Conservation (phyloP, 2,888 invertebrate species). For the Rhynchonema sp. region DNA sequence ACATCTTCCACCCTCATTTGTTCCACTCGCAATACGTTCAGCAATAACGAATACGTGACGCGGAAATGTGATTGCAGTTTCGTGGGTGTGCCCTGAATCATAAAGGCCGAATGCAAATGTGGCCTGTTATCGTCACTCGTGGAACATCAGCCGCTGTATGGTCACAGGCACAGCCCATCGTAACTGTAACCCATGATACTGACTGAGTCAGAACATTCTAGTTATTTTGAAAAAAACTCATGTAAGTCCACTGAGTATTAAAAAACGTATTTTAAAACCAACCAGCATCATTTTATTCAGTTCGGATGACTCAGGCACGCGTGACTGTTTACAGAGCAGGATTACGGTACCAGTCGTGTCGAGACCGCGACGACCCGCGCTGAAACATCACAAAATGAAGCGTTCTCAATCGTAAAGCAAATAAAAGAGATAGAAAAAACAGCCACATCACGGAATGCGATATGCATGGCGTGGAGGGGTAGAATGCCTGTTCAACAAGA, state of each 20-base stretch:
- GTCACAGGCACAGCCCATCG: no score
- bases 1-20: conserved; percentile 73
- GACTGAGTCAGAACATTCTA: background rate
- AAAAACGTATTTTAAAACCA: conserved; percentile 27
- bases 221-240: background rate
- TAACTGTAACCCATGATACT: no score
- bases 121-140: no score
- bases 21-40: conserved; percentile 55
- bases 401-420: background rate
- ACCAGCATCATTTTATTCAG: conserved; percentile 65
- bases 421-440: background rate
- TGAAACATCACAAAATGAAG: background rate
- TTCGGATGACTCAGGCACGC: conserved; percentile 49
- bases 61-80: conserved; percentile 77
- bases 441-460: background rate
- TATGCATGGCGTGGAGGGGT: no score
- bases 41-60: conserved; percentile 84
- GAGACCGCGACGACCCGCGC: conserved; percentile 72
- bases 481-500: no score
- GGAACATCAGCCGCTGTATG: no score
- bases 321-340: conserved; percentile 46
- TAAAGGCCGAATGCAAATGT: background rate
- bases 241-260: no score
- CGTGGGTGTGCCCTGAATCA: conserved; percentile 44
- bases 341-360: conserved; percentile 88